Conservation (phyloP, 1,140 invertebrate species). For the Melipona quadrifasciata region DNA sequence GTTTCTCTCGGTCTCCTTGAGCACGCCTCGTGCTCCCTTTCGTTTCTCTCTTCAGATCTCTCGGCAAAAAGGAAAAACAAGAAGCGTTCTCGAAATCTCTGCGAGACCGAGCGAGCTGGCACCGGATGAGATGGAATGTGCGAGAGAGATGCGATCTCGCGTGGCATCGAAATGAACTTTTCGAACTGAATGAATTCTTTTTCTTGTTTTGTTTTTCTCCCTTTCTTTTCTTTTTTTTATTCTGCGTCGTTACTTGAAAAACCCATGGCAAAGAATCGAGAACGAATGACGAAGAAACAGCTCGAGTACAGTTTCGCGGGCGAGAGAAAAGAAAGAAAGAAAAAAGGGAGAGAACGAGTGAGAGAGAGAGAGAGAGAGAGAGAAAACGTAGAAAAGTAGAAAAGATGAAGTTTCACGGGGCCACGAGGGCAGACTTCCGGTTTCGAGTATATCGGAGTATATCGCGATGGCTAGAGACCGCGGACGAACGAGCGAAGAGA, state of each 20-base stretch:
- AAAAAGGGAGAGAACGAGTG: not conserved
- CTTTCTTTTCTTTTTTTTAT: too few species aligned
- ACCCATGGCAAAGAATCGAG: not conserved
- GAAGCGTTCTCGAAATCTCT: not conserved
- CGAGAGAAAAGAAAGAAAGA: not conserved
- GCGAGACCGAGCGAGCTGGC: not conserved
- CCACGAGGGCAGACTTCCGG: not conserved
- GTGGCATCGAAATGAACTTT: not conserved
- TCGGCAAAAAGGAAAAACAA: not conserved
- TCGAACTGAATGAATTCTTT: not conserved
- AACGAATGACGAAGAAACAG: not conserved
- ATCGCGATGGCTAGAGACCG: constrained; percentile 14
- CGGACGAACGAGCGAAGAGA: constrained; percentile 50
- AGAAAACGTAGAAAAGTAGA: not conserved
- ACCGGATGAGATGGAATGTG: constrained; percentile 33
- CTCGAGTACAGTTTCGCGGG: not conserved
- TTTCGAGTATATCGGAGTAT: not conserved
- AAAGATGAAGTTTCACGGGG: not conserved
- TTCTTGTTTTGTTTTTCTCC: too few species aligned
- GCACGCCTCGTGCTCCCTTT: not conserved
- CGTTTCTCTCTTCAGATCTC: not conserved
- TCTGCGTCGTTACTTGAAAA: not conserved
- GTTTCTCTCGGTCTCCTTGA: constrained; percentile 8
- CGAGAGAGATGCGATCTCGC: constrained; percentile 35
- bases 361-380: not conserved